A percentile compares a stretch with the other conserved stretches of the same genome.
phyloP scores from a whole-genome alignment of 1,140 invertebrate genomes.

The Diorhabda carinulata region DNA sequence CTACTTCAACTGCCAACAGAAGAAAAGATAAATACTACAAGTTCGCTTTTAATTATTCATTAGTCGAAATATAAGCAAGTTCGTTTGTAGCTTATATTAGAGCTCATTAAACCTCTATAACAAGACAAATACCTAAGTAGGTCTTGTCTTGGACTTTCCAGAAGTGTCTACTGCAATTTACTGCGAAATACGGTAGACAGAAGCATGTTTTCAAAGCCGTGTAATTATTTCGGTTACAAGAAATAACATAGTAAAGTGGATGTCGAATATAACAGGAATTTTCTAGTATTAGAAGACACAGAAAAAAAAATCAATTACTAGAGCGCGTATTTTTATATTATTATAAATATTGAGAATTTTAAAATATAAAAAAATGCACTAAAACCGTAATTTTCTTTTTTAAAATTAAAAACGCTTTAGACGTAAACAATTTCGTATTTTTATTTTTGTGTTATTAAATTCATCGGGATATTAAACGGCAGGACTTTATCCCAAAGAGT shows the following conservation, averaged over 20 bases:
- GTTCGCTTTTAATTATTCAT: conserved; percentile 26
- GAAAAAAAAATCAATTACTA: too few relatives aligned
- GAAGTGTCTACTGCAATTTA: conserved; percentile 1
- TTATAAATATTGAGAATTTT: too few relatives aligned
- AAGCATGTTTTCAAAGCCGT: too few relatives aligned
- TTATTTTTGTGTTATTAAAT: not conserved
- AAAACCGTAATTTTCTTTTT: too few relatives aligned
- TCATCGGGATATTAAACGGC: not conserved
- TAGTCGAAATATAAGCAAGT: conserved; percentile 12
- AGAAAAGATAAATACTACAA: conserved; percentile 21
- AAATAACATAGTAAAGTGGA: too few relatives aligned
- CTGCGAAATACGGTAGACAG: too few relatives aligned
- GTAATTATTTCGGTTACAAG: too few relatives aligned
- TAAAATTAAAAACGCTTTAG: too few relatives aligned
- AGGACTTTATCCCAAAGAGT: not conserved
- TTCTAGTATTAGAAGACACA: too few relatives aligned
- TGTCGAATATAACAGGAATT: too few relatives aligned
- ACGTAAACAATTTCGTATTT: not conserved
- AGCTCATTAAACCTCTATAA: conserved; percentile 21
- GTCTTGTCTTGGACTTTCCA: conserved; percentile 9
- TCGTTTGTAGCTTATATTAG: conserved; percentile 22
- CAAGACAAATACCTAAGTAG: conserved; percentile 20
- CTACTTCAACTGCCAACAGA: not conserved
- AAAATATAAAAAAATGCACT: too few relatives aligned
- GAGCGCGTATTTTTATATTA: too few relatives aligned